Evolutionary conservation across 2,888 invertebrate species (phyloP).

Genomic region (Rhynchonema sp.): DNA sequence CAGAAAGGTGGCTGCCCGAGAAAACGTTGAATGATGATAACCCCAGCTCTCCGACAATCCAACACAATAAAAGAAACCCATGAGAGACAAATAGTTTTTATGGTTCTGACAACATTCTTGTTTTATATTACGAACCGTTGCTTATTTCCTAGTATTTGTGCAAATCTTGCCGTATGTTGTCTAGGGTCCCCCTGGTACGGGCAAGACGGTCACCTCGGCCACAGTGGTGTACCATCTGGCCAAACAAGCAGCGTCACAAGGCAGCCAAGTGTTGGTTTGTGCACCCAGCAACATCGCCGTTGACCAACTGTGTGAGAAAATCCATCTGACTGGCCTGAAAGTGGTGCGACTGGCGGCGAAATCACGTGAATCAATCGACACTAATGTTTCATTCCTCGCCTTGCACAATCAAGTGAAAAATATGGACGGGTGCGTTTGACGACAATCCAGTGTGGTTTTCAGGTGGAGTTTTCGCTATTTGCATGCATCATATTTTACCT

Average conservation of each 20-base stretch:
- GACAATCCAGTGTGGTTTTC: too few species aligned
- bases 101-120: not conserved
- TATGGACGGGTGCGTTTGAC: slow-evolving; percentile 52
- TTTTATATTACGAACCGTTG: not conserved
- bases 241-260: slow-evolving; percentile 48
- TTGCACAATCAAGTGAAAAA: slow-evolving; percentile 90
- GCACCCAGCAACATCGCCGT: slow-evolving; percentile 98
- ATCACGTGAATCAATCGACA: slow-evolving; percentile 90
- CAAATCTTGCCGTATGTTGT: not conserved
- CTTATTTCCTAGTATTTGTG: not conserved
- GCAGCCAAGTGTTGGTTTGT: slow-evolving; percentile 59
- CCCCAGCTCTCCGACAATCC: not conserved
- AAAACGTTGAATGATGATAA: not conserved
- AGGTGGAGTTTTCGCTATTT: too few species aligned
- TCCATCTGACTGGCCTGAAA: slow-evolving; percentile 86
- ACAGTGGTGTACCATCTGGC: slow-evolving; percentile 95
- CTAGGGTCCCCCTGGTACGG: slow-evolving; percentile 70
- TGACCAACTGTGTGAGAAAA: slow-evolving; percentile 94
- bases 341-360: slow-evolving; percentile 84
- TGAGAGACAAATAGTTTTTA: too few species aligned
- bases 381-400: slow-evolving; percentile 84
- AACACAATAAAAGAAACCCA: too few species aligned
- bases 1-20: not conserved
- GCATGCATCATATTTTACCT: too few species aligned
- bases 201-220: slow-evolving; percentile 96